A percentile compares a stretch with the other conserved stretches of the same genome.
phyloP scores from a whole-genome alignment of 2,113 vertebrate genomes.

The Manacus vitellinus region DNA sequence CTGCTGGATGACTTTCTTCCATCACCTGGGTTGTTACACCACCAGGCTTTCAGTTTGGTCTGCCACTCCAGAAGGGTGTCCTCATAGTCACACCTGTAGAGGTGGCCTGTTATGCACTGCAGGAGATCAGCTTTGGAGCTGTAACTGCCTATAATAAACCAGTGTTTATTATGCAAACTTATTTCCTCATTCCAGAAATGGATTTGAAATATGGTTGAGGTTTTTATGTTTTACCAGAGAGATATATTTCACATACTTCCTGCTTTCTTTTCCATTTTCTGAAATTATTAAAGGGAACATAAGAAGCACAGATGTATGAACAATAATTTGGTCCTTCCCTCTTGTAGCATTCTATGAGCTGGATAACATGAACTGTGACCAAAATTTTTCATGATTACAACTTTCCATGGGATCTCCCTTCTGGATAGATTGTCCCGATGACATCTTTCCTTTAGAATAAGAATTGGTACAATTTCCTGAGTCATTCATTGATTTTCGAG shows the following conservation, averaged over 20 bases:
- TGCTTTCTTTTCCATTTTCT: background rate
- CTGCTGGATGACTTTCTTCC: background rate
- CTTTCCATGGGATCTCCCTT: background rate
- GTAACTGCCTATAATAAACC: background rate
- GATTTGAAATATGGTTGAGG: background rate
- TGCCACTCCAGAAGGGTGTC: background rate
- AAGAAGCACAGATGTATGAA: background rate
- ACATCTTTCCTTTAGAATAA: background rate
- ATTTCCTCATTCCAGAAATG: background rate
- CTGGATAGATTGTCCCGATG: background rate
- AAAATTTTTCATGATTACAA: background rate
- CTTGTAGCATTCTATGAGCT: background rate
- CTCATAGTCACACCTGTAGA: background rate
- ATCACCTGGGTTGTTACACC: background rate
- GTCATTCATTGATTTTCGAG: background rate
- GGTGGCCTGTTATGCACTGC: background rate
- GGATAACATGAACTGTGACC: background rate
- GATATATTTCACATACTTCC: background rate
- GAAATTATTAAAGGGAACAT: background rate
- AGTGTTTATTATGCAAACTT: background rate
- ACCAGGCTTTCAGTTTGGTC: background rate
- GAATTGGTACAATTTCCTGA: background rate
- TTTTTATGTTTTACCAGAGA: background rate
- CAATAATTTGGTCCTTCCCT: background rate
- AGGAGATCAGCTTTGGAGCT: background rate